Percentiles rank a stretch among this genome's conserved stretches.
Evolutionary conservation across 1,140 invertebrate genomes (phyloP).

Genomic region (Hypothenemus hampei): DNA sequence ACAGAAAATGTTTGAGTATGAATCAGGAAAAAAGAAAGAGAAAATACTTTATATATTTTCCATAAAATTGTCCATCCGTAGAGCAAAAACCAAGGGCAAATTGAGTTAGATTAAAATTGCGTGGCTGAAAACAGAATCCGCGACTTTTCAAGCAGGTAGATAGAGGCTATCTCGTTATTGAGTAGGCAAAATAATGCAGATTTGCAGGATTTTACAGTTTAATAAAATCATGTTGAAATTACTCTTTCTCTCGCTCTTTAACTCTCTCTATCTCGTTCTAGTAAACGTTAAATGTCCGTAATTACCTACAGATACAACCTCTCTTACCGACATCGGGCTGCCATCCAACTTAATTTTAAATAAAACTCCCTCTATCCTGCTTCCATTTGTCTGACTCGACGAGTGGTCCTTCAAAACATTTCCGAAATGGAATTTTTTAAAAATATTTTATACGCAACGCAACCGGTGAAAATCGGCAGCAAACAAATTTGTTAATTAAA

Average conservation of each 20-base stretch:
- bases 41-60: no score
- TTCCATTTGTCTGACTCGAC: constrained; percentile 12
- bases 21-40: no score
- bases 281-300: constrained; percentile 22
- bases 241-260: no score
- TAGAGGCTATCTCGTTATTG: constrained; percentile 36
- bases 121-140: constrained; percentile 23
- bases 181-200: constrained; percentile 34
- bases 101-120: constrained; percentile 27
- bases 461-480: background rate
- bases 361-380: constrained; percentile 11
- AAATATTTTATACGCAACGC: background rate
- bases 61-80: no score
- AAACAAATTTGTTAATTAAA: background rate
- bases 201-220: constrained; percentile 35
- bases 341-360: constrained; percentile 20
- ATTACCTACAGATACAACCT: constrained; percentile 18
- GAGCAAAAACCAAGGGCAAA: constrained; percentile 23
- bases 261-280: constrained; percentile 6
- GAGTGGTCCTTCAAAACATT: constrained; percentile 7
- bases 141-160: constrained; percentile 21
- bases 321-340: constrained; percentile 11
- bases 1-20: no score
- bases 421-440: constrained; percentile 2
- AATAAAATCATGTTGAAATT: constrained; percentile 37